Evolutionary conservation across 2,113 vertebrate genomes (phyloP).

Genomic region (Barbus barbus): DNA sequence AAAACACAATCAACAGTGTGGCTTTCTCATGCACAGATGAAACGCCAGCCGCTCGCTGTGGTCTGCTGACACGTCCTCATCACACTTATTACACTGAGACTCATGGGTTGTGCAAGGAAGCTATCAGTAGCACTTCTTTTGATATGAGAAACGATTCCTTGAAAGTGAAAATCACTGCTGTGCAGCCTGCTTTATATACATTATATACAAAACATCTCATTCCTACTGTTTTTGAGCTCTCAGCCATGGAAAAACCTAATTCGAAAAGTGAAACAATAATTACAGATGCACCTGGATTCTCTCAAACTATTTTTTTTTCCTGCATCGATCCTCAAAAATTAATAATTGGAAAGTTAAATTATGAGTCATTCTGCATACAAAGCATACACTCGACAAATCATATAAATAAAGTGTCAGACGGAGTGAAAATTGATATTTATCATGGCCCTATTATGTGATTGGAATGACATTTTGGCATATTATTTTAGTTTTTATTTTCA

Average conservation of each 20-base stretch:
- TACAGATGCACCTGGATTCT: neutral
- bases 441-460: neutral
- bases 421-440: neutral
- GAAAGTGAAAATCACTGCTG: neutral
- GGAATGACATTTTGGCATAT: no score
- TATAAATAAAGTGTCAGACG: neutral
- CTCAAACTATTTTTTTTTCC: neutral
- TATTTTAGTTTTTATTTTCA: no score
- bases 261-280: neutral
- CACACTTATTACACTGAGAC: slow-evolving; percentile 3
- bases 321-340: neutral
- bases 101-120: neutral
- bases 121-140: neutral
- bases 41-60: neutral
- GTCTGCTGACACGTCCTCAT: neutral
- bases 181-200: neutral
- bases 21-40: neutral
- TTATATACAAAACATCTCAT: neutral
- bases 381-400: neutral
- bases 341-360: neutral
- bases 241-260: neutral
- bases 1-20: slow-evolving; percentile 19
- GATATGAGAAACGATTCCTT: neutral
- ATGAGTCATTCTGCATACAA: neutral
- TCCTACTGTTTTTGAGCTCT: neutral